phyloP scores from a whole-genome alignment of 1,140 invertebrate species.

The Apis mellifera region DNA sequence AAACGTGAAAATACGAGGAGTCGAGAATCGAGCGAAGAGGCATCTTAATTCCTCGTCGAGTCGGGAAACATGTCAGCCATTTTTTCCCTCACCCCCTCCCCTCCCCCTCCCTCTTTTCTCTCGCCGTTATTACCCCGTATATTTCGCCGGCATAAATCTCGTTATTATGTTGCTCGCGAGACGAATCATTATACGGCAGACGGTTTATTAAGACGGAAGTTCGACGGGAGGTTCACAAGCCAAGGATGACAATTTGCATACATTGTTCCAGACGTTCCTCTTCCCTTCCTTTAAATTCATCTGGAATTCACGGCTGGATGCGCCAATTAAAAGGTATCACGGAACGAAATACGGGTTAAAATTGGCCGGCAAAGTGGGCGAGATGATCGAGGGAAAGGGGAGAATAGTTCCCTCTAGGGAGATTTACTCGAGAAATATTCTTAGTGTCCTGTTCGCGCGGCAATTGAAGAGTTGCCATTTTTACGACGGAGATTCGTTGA shows the following conservation, averaged over 20 bases:
- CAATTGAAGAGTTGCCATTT: not conserved
- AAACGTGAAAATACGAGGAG: not conserved
- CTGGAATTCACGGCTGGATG: not conserved
- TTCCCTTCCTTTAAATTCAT: conserved; percentile 20
- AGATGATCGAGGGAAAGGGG: not conserved
- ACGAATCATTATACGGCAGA: conserved; percentile 33
- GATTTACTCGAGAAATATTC: not conserved
- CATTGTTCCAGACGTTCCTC: conserved; percentile 22
- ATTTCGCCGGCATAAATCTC: conserved; percentile 7
- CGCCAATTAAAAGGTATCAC: conserved; percentile 23
- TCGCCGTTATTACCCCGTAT: not conserved
- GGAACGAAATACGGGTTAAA: not conserved
- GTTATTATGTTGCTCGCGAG: conserved; percentile 21
- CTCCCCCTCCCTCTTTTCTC: too few species aligned
- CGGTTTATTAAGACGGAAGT: conserved; percentile 39
- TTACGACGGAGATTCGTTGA: too few species aligned
- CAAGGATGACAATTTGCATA: conserved; percentile 38
- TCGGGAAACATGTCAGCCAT: conserved; percentile 1
- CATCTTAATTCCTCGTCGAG: conserved; percentile 45
- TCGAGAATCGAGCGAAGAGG: not conserved
- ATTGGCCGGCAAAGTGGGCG: not conserved
- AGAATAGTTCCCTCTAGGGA: not conserved
- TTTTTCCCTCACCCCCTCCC: not conserved
- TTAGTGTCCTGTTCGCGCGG: not conserved
- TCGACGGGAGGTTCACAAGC: not conserved